These are phyloP conservation scores for Ophioninae sp. DNA, from an alignment of 2,888 invertebrate species.

Conservation along the genomic window DNA sequence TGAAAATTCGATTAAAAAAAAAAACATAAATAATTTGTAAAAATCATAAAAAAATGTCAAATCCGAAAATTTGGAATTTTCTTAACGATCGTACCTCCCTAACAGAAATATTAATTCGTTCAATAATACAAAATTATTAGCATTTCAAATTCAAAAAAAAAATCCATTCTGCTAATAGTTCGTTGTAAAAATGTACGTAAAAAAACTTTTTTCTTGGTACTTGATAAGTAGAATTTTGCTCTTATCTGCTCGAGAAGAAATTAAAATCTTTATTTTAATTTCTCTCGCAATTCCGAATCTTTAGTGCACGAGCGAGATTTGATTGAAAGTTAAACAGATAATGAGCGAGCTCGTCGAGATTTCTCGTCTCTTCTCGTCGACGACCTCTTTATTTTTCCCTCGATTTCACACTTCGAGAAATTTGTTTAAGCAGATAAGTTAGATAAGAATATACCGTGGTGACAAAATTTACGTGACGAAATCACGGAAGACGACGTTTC, in stretches of 20 bases:
- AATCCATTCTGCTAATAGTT: too few species aligned
- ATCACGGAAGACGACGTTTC: conserved; percentile 12
- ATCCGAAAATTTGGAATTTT: too few species aligned
- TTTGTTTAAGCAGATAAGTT: conserved; percentile 56
- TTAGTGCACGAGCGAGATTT: conserved; percentile 15
- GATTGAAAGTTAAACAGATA: conserved; percentile 30
- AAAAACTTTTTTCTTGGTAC: background rate
- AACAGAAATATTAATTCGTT: too few species aligned
- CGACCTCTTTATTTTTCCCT: conserved; percentile 35
- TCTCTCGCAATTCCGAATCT: background rate
- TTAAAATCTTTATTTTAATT: background rate
- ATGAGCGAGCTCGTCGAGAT: conserved; percentile 2
- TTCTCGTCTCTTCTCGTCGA: conserved; percentile 13
- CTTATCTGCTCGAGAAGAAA: background rate
- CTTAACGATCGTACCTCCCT: too few species aligned
- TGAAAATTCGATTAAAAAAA: too few species aligned
- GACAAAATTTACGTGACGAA: conserved; percentile 20
- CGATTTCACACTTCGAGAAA: conserved; percentile 34
- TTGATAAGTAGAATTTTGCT: background rate
- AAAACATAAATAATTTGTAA: too few species aligned
- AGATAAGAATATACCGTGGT: conserved; percentile 37
- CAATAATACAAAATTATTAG: too few species aligned
- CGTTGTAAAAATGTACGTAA: background rate
- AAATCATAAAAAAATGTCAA: too few species aligned
- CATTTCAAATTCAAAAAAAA: too few species aligned